Base-by-base conservation (phyloP, 37 sponge, comb jelly and placozoan genomes). In the Chondrosia reniformis region DNA sequence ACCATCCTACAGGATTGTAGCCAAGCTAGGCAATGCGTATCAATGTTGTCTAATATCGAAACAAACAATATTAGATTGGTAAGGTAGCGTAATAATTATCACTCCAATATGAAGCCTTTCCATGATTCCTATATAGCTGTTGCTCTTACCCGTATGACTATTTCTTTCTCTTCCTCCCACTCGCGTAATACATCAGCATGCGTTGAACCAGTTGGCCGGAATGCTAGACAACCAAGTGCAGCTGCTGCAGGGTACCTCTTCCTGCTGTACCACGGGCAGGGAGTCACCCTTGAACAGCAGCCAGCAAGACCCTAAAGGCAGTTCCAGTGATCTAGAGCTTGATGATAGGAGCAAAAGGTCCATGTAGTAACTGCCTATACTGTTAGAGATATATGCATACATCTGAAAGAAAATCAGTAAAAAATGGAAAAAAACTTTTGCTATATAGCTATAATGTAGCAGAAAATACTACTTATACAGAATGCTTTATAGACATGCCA, bases 1-100 rank as follows among this genome's bases (percentile, higher is more conserved):
- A 39, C 43, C 42, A 39, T 69, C n/a, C 22, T 69, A 25, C n/a
- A 40, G 5, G 72, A 69, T 44, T 69, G 72, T 39, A 69, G 43
- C 21, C 72, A 69, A 9, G 72, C 72, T 39, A 41, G 39, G 37
- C 72, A 69, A 25, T 69, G 72, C 10, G 43, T 69, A 21, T 9
- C 24, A 12, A 40, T 24, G 15, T 21, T 69, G 1, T 40, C 37
- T 6, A 31, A 13, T 2, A 34, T 34, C 41, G 72, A 69, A 25
- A 40, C 37, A 17, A 69, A 39, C 43, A 41, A 40, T 22, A 13
- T 69, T 40, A 37, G 72, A 40, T 24, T 34, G 22, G 72, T 69
- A 69, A 8, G 72, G 7, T 19, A 17, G 17, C 15, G 15, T 19
- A 17, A 12, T 49, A 19, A 49, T 49, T 17, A 12, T 49, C 54